Percentiles rank a stretch among this genome's conserved stretches.
Evolutionary conservation across 2,888 invertebrate species (phyloP).

Genomic region (Lithophane socia): DNA sequence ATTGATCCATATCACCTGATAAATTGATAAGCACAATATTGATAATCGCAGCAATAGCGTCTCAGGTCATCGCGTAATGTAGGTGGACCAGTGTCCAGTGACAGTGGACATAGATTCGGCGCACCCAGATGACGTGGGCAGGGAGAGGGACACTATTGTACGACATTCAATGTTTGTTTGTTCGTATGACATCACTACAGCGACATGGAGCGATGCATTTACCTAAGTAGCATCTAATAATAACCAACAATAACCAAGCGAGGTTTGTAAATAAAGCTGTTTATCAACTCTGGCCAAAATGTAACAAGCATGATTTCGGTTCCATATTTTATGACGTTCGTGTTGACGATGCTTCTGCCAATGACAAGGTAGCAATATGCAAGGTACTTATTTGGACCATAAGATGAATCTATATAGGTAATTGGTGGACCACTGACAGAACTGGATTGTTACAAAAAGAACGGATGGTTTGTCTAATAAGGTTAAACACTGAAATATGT

Average conservation of each 20-base stretch:
- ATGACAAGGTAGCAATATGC: constrained; percentile 32
- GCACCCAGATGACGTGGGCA: constrained; percentile 79
- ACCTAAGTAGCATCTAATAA: constrained; percentile 69
- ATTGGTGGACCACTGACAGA: not conserved
- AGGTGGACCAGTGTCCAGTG: constrained; percentile 70
- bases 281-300: constrained; percentile 43
- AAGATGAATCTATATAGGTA: no score
- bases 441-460: not conserved
- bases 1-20: not conserved
- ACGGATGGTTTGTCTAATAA: not conserved
- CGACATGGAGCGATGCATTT: constrained; percentile 77
- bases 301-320: constrained; percentile 24
- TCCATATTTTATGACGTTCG: constrained; percentile 17
- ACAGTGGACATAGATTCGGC: constrained; percentile 74
- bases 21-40: constrained; percentile 9
- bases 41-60: constrained; percentile 15
- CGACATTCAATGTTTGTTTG: constrained; percentile 72
- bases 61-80: constrained; percentile 47
- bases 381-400: not conserved
- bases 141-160: constrained; percentile 76
- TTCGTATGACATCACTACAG: constrained; percentile 77
- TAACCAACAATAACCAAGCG: constrained; percentile 68
- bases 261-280: constrained; percentile 53
- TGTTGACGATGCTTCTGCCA: constrained; percentile 22
- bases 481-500: not conserved